phyloP scores from a whole-genome alignment of 2,113 vertebrate species.

The Protobothrops flavoviridis region DNA sequence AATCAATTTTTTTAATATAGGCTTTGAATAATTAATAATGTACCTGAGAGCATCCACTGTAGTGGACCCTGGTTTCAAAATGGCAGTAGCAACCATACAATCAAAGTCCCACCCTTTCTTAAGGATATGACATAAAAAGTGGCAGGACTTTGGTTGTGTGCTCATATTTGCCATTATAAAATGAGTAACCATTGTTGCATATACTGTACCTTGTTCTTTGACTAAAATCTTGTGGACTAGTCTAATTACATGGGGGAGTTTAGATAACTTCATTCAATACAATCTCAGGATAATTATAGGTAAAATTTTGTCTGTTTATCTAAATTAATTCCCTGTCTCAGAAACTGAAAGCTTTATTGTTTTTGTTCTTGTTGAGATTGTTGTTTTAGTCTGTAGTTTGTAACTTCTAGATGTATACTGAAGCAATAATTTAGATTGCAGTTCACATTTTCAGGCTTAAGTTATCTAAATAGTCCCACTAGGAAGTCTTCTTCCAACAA shows the following conservation, averaged over 20 bases:
- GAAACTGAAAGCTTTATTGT: not conserved
- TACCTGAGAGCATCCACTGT: not conserved
- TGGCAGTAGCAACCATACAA: not conserved
- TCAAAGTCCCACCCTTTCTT: not conserved
- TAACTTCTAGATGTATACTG: not conserved
- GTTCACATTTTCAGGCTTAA: not conserved
- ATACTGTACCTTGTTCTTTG: not conserved
- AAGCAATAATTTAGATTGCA: not conserved
- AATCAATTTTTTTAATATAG: not conserved
- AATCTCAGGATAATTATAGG: not conserved
- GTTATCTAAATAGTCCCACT: conserved; percentile 7
- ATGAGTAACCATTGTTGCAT: not conserved
- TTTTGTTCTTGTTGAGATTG: not conserved
- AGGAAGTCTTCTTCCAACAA: conserved; percentile 4
- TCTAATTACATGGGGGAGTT: not conserved
- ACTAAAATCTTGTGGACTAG: not conserved
- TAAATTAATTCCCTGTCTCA: not conserved
- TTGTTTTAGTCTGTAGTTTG: not conserved
- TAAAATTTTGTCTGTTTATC: not conserved
- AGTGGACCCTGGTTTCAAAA: not conserved
- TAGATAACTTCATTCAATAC: not conserved
- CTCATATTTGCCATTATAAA: not conserved
- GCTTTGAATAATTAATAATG: not conserved
- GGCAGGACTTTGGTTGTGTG: not conserved
- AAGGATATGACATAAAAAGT: not conserved